Base-by-base conservation (phyloP, 2,797 vertebrate genomes). In the Falco biarmicus region DNA sequence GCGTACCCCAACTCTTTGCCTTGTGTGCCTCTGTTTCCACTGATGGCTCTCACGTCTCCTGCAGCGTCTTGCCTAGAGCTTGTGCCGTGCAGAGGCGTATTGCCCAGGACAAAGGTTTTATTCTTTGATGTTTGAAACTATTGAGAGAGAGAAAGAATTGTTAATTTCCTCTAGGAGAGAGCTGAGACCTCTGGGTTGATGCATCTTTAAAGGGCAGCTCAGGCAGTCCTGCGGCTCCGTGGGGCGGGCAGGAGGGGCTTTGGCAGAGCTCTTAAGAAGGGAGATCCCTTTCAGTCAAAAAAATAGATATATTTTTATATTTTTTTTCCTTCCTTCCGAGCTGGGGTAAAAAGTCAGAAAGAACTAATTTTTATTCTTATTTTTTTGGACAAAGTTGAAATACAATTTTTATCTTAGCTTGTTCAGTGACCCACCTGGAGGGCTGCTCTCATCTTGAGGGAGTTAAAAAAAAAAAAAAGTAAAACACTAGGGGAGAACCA, bases 21-120 rank as follows among this genome's bases (percentile, higher is more conserved):
- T 9, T 28, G 15, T 1, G 25, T 25, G 37, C 41, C 16, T 17
- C 28, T 9, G 0, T 18, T 59, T 25, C 47, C 47, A 1, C 28
- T 11, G 48, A 4, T 34, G 29, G 37, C 64, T 32, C 59, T 34
- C 12, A 15, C 1, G n/a, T 48, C 45, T 51, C 13, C 39, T 29
- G 90, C 65, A 26, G 45, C 4, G 48, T 8, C 68, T 34, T 34
- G 31, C n/a, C 4, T 4, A 39, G 43, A 63, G 24, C 26, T 39
- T 16, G 22, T 12, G 45, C 28, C 45, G 32, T 8, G 57, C 2
- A 3, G n/a, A 29, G 28, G 10, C 50, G 39, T 25, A 6, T n/a
- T 11, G 7, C 18, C 34, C 73, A 43, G 28, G 54, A 26, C 28
- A 17, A 26, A 77, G 26, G 15, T 48, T 66, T n/a, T 45, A 25